Conservation (phyloP, 2,888 invertebrate species). For the Rhagium mordax region DNA sequence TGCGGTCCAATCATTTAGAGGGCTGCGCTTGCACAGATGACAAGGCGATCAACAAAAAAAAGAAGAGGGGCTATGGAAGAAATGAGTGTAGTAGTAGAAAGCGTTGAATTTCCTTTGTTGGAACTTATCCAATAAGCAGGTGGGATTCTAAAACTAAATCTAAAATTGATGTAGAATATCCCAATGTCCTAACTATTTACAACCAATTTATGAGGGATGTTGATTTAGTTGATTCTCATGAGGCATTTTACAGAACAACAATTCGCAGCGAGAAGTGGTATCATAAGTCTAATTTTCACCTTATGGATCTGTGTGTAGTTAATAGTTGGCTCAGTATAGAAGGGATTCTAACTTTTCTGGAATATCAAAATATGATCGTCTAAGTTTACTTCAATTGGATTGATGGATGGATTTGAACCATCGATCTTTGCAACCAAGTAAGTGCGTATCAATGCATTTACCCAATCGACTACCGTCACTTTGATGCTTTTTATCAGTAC, state of each 20-base stretch:
- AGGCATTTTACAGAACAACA: background rate
- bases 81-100: background rate
- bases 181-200: background rate
- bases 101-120: background rate
- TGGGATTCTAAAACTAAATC: background rate
- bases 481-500: no score
- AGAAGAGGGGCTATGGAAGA: background rate
- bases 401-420: no score
- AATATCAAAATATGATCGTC: no score
- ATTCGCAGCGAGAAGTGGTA: background rate
- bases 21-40: background rate
- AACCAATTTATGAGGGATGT: background rate
- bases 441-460: no score
- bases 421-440: no score
- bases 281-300: background rate
- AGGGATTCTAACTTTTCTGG: no score
- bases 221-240: background rate
- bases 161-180: background rate
- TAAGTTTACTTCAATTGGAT: no score
- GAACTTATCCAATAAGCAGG: background rate
- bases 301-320: background rate
- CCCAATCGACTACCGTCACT: no score
- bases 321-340: background rate
- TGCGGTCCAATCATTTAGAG: background rate
- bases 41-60: background rate